phyloP scores from a whole-genome alignment of 1,140 invertebrate genomes.

The Araneus ventricosus region DNA sequence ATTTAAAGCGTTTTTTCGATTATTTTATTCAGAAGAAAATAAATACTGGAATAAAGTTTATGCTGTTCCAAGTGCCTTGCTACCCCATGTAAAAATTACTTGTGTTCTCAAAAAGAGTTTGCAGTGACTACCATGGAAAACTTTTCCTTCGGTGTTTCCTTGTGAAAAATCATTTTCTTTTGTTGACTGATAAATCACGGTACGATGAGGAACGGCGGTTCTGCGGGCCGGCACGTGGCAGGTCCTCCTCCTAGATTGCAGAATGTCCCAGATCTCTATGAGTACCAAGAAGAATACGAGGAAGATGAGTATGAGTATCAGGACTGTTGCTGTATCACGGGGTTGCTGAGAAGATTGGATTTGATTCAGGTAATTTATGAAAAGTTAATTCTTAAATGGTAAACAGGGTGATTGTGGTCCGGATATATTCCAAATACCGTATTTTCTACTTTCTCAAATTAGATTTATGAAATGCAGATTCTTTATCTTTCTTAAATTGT shows the following conservation, averaged over 20 bases:
- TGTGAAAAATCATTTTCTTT: not conserved
- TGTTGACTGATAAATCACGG: not conserved
- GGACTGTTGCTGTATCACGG: constrained; percentile 65
- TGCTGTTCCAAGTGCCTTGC: not conserved
- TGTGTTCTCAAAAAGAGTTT: not conserved
- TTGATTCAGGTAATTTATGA: constrained; percentile 52
- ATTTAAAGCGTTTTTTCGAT: not conserved
- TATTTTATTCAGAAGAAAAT: not conserved
- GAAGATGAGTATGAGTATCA: constrained; percentile 57
- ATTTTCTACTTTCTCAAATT: no score
- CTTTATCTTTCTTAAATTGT: no score
- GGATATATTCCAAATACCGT: no score
- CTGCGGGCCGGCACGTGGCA: not conserved
- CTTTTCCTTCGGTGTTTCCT: not conserved
- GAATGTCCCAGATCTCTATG: constrained; percentile 30
- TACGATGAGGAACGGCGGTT: not conserved
- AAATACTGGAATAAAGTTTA: not conserved
- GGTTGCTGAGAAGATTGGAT: not conserved
- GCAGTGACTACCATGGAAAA: not conserved
- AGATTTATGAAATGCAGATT: no score
- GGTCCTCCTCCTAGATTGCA: not conserved
- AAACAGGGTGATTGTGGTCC: no score
- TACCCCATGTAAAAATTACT: not conserved
- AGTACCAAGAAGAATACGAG: constrained; percentile 43
- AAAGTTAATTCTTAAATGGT: no score